Evolutionary conservation across 2,888 invertebrate species (phyloP).

Genomic region (Aphidoletes aphidimyza): DNA sequence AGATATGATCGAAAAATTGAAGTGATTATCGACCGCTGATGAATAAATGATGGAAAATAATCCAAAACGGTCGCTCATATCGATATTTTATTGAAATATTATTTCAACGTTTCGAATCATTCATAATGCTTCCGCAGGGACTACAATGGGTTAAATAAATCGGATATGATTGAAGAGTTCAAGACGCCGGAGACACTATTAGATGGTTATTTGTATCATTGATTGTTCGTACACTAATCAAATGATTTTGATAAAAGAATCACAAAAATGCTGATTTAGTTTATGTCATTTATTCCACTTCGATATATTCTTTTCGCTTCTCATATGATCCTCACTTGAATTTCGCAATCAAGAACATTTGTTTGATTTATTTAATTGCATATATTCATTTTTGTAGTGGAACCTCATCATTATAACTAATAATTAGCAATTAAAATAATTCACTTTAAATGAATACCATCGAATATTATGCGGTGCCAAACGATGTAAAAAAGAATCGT

Average conservation of each 20-base stretch:
- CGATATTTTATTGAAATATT: too few relatives aligned
- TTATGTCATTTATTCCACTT: not conserved
- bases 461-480: not conserved
- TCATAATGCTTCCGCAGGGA: too few relatives aligned
- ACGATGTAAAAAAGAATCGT: constrained; percentile 40
- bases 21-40: too few relatives aligned
- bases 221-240: not conserved
- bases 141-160: too few relatives aligned
- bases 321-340: not conserved
- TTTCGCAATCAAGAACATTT: not conserved
- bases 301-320: not conserved
- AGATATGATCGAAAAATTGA: too few relatives aligned
- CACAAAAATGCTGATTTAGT: not conserved
- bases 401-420: constrained; percentile 53
- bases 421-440: constrained; percentile 54
- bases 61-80: too few relatives aligned
- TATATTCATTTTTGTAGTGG: constrained; percentile 45
- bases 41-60: too few relatives aligned
- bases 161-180: too few relatives aligned
- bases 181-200: too few relatives aligned
- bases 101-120: too few relatives aligned
- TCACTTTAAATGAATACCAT: constrained; percentile 35
- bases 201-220: too few relatives aligned
- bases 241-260: not conserved
- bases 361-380: constrained; percentile 12